A percentile compares a stretch with the other conserved stretches of the same genome.
Conservation (phyloP, 2,797 vertebrate genomes). For the Pseudochirops cupreus region DNA sequence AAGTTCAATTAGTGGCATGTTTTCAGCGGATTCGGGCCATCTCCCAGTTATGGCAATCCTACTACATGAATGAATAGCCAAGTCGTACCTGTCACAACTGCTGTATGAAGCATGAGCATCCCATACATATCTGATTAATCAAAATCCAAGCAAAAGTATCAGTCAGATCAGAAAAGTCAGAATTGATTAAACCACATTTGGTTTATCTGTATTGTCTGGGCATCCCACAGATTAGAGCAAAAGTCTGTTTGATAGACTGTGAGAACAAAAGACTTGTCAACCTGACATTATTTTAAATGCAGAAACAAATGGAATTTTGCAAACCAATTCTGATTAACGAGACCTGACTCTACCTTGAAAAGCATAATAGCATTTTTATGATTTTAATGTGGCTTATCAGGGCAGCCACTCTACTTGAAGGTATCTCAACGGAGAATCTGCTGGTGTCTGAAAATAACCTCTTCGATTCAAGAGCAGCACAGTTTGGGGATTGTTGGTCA, state of each 20-base stretch:
- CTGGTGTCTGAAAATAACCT: slow-evolving; percentile 47
- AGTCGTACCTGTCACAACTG: slow-evolving; percentile 73
- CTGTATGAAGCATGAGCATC: slow-evolving; percentile 76
- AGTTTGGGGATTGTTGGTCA: slow-evolving; percentile 48
- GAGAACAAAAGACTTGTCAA: slow-evolving; percentile 80
- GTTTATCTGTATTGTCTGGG: slow-evolving; percentile 79
- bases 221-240: slow-evolving; percentile 78
- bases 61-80: slow-evolving; percentile 62
- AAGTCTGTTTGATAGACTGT: slow-evolving; percentile 77
- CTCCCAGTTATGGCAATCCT: slow-evolving; percentile 67
- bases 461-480: slow-evolving; percentile 51
- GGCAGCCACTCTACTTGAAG: slow-evolving; percentile 56
- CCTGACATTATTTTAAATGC: slow-evolving; percentile 72
- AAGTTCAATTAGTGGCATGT: slow-evolving; percentile 67
- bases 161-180: slow-evolving; percentile 80
- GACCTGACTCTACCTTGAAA: slow-evolving; percentile 74
- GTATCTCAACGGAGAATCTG: slow-evolving; percentile 61
- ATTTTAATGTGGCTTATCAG: slow-evolving; percentile 78
- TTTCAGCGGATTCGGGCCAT: slow-evolving; percentile 59
- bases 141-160: slow-evolving; percentile 75
- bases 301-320: slow-evolving; percentile 79
- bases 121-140: slow-evolving; percentile 78
- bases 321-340: slow-evolving; percentile 81
- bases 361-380: slow-evolving; percentile 76
- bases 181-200: slow-evolving; percentile 79